Evolutionary conservation across 2,113 vertebrate genomes (phyloP).

Genomic region (Otis tarda): DNA sequence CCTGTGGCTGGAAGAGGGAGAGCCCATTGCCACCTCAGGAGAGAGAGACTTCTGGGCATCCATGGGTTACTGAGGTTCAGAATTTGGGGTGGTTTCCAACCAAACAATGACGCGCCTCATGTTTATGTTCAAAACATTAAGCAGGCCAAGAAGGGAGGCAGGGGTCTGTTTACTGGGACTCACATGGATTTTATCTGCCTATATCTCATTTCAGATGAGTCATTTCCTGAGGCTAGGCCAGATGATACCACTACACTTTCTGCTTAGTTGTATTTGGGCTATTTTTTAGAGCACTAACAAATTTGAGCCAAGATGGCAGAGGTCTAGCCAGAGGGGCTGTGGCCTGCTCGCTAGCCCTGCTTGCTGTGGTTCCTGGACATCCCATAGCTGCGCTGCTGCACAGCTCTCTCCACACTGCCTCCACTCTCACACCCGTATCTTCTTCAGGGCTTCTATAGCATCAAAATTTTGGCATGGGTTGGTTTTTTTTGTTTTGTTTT

Average conservation of each 20-base stretch:
- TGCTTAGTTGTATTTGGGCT: not conserved
- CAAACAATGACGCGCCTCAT: accelerated
- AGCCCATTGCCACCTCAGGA: not conserved
- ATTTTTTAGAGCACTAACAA: not conserved
- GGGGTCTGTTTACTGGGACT: not conserved
- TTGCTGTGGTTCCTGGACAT: not conserved
- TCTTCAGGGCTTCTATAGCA: not conserved
- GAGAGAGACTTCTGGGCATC: not conserved
- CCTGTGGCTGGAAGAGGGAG: not conserved
- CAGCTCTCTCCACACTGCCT: not conserved
- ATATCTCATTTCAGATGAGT: not conserved
- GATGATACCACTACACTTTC: not conserved
- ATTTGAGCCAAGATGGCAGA: not conserved
- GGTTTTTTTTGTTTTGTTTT: not conserved
- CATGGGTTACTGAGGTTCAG: not conserved
- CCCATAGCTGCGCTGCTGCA: not conserved
- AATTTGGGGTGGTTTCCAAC: not conserved
- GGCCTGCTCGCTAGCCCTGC: not conserved
- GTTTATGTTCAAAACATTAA: not conserved
- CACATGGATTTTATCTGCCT: not conserved
- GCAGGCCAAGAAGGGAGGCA: not conserved
- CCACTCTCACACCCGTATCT: not conserved
- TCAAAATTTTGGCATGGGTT: not conserved
- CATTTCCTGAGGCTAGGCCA: not conserved
- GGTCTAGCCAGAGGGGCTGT: not conserved